Conservation (phyloP, 2,888 invertebrate species). For the Amphipoea lucens region DNA sequence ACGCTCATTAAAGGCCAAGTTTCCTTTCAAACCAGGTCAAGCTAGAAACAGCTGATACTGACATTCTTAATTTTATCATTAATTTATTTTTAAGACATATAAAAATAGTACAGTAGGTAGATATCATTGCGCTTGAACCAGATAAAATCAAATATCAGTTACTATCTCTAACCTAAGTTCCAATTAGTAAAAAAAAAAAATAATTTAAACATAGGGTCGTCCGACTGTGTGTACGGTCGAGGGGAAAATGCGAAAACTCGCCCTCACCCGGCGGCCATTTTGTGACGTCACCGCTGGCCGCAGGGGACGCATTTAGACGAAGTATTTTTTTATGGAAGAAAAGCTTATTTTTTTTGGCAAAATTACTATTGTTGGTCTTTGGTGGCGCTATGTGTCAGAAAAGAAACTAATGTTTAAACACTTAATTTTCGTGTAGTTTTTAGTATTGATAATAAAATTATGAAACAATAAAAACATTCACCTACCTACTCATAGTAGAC, state of each 20-base stretch:
- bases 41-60: constrained; percentile 22
- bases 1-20: constrained; percentile 5
- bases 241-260: constrained; percentile 89
- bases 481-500: not conserved
- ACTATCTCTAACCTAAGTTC: not conserved
- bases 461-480: too few relatives aligned
- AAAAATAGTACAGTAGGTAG: not conserved
- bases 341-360: not conserved
- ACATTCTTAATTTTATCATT: not conserved
- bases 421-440: not conserved
- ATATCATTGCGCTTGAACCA: not conserved
- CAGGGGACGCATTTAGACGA: constrained; percentile 81
- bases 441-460: not conserved
- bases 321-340: constrained; percentile 29
- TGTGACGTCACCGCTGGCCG: constrained; percentile 83
- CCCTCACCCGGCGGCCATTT: constrained; percentile 87
- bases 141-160: constrained; percentile 37
- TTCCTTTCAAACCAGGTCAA: constrained; percentile 31
- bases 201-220: constrained; percentile 68
- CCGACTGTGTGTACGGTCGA: constrained; percentile 73
- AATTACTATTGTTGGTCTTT: not conserved
- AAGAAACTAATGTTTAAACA: not conserved
- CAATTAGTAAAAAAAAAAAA: constrained; percentile 44
- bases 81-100: not conserved
- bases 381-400: not conserved